A percentile compares a stretch with the other conserved stretches of the same genome.
These are phyloP conservation scores for Onychomys torridus DNA, from an alignment of 2,797 vertebrate species.

Conservation along the genomic window DNA sequence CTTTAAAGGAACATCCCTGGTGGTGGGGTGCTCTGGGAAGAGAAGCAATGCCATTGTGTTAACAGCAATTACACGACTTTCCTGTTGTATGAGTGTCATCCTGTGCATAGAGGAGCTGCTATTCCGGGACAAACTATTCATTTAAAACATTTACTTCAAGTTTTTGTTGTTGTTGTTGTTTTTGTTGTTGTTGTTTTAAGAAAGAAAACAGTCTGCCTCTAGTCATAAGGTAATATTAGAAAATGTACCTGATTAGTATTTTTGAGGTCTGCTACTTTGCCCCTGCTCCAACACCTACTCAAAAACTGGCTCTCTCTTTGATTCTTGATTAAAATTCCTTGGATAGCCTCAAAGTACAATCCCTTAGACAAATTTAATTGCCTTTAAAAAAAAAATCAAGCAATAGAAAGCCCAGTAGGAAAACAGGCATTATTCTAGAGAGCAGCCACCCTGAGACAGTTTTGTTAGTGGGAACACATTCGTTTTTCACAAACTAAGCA, in stretches of 20 bases:
- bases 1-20: neutral
- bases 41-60: neutral
- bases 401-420: slow-evolving; percentile 10
- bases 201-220: neutral
- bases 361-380: slow-evolving; percentile 68
- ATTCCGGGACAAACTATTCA: neutral
- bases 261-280: slow-evolving; percentile 69
- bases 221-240: neutral
- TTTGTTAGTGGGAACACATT: slow-evolving; percentile 73
- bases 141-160: slow-evolving; percentile 41
- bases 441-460: slow-evolving; percentile 59
- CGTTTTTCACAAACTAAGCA: slow-evolving; percentile 72
- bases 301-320: slow-evolving; percentile 35
- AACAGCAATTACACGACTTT: neutral
- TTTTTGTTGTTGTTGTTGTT: neutral
- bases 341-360: neutral
- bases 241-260: slow-evolving; percentile 45
- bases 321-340: slow-evolving; percentile 70
- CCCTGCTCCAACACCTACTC: neutral
- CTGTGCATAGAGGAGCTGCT: neutral
- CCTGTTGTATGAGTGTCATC: neutral
- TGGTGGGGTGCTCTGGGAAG: neutral
- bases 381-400: slow-evolving; percentile 8
- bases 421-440: slow-evolving; percentile 62
- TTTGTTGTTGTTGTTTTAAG: too few relatives aligned